Conservation (phyloP, 2,888 invertebrate species). For the Drosophila diplacantha region DNA sequence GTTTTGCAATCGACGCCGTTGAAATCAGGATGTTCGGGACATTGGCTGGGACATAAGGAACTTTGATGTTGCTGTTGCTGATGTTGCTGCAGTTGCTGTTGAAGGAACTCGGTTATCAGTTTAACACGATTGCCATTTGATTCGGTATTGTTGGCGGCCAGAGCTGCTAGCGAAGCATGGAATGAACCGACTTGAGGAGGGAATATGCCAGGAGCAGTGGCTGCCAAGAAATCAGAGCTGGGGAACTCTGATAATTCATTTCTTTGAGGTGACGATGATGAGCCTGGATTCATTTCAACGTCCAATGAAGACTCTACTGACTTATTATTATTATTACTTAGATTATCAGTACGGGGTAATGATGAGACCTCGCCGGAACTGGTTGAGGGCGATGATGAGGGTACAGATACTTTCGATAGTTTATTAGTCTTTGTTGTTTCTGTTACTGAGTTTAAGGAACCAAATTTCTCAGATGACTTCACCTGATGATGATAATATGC, state of each 20-base stretch:
- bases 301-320: conserved; percentile 25
- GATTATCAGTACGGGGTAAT: conserved; percentile 73
- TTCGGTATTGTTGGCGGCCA: conserved; percentile 55
- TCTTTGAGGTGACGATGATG: conserved; percentile 33
- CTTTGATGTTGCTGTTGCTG: conserved; percentile 49
- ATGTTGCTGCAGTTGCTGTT: conserved; percentile 72
- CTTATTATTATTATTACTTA: conserved; percentile 72
- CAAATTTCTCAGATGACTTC: conserved; percentile 54
- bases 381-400: conserved; percentile 42
- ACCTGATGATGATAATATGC: conserved; percentile 31
- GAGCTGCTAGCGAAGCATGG: conserved; percentile 73
- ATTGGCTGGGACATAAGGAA: conserved; percentile 60
- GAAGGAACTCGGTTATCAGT: conserved; percentile 76
- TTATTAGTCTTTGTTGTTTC: conserved; percentile 71
- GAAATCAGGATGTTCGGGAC: conserved; percentile 74
- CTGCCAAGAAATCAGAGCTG: conserved; percentile 49
- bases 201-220: conserved; percentile 36
- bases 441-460: conserved; percentile 74
- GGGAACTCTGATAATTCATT: conserved; percentile 40
- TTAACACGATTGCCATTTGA: conserved; percentile 70
- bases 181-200: conserved; percentile 67
- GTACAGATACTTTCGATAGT: conserved; percentile 50
- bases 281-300: conserved; percentile 16
- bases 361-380: conserved; percentile 29
- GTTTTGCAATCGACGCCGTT: conserved; percentile 77